Percentiles rank a stretch among this genome's conserved stretches.
phyloP scores from a whole-genome alignment of 1,140 invertebrate genomes.

The Macrostomum lignano region DNA sequence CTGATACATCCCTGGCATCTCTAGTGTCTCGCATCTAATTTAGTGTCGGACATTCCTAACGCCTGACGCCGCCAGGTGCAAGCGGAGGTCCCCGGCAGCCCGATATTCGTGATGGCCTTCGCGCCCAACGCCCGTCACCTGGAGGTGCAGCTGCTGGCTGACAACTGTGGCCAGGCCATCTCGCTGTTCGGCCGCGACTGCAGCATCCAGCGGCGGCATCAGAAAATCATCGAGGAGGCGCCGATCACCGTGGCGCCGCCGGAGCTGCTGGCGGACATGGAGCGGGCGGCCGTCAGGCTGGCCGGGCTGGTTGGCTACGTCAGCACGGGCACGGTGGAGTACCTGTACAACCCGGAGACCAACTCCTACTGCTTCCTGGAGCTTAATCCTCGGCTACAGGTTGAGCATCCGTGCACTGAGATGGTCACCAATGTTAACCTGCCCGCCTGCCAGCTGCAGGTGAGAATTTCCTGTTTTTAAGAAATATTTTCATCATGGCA shows the following conservation, averaged over 20 bases:
- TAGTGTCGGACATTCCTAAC: too few relatives aligned
- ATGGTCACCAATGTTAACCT: slow-evolving; percentile 96
- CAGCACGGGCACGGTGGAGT: slow-evolving; percentile 91
- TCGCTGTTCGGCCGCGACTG: slow-evolving; percentile 92
- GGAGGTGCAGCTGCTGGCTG: slow-evolving; percentile 83
- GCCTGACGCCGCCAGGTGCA: slow-evolving; percentile 54
- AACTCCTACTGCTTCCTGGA: slow-evolving; percentile 84
- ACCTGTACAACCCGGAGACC: slow-evolving; percentile 52
- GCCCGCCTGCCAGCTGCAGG: slow-evolving; percentile 76
- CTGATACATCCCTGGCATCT: too few relatives aligned
- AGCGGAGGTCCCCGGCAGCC: slow-evolving; percentile 82
- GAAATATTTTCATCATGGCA: too few relatives aligned
- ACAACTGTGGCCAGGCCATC: slow-evolving; percentile 91
- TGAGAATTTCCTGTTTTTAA: slow-evolving; percentile 14
- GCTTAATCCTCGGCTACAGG: slow-evolving; percentile 78
- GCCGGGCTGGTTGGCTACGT: slow-evolving; percentile 98
- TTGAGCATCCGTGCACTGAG: slow-evolving; percentile 97
- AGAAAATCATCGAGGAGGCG: slow-evolving; percentile 98
- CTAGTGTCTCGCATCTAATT: too few relatives aligned
- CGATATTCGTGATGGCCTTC: slow-evolving; percentile 92
- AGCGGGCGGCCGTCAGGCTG: slow-evolving; percentile 71
- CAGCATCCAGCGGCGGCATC: slow-evolving; percentile 85
- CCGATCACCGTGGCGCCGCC: slow-evolving; percentile 66
- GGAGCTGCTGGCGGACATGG: slow-evolving; percentile 82
- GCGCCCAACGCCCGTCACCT: slow-evolving; percentile 78